Conservation (phyloP, 1,140 invertebrate genomes). For the Drosophila micromelanica region DNA sequence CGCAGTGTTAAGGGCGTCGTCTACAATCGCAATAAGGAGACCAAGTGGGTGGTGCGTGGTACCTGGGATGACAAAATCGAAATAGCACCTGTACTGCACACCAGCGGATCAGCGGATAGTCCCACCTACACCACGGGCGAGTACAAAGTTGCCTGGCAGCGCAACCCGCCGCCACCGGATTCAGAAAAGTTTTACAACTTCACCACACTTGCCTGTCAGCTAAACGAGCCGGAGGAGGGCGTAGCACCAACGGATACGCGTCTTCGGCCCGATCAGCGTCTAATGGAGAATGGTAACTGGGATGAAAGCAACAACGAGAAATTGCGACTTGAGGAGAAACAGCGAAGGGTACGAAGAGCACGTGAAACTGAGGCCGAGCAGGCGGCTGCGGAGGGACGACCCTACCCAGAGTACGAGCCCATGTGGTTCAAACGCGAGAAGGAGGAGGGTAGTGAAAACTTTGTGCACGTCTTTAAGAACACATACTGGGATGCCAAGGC, state of each 20-base stretch:
- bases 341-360: constrained; percentile 89
- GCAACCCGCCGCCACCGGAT: constrained; percentile 90
- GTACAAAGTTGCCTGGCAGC: constrained; percentile 93
- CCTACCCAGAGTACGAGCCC: constrained; percentile 92
- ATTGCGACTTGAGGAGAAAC: constrained; percentile 95
- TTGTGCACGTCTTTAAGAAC: constrained; percentile 93
- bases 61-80: constrained; percentile 98
- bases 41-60: constrained; percentile 92
- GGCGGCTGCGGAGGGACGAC: constrained; percentile 89
- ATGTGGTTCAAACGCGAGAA: constrained; percentile 95
- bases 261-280: constrained; percentile 96
- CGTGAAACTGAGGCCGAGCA: constrained; percentile 92
- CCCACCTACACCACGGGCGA: constrained; percentile 96
- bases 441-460: constrained; percentile 91
- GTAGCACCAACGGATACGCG: constrained; percentile 98
- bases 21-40: constrained; percentile 88
- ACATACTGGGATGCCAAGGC: constrained; percentile 97
- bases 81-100: constrained; percentile 94
- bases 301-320: constrained; percentile 98
- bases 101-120: constrained; percentile 90
- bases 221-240: constrained; percentile 97
- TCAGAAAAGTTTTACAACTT: constrained; percentile 95
- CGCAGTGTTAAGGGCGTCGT: constrained; percentile 93
- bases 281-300: constrained; percentile 98
- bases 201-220: constrained; percentile 96